Evolutionary conservation across 2,888 invertebrate genomes (phyloP), one percentile per base, ranked within the genome.

Genomic region (Lepidonotus clava): DNA sequence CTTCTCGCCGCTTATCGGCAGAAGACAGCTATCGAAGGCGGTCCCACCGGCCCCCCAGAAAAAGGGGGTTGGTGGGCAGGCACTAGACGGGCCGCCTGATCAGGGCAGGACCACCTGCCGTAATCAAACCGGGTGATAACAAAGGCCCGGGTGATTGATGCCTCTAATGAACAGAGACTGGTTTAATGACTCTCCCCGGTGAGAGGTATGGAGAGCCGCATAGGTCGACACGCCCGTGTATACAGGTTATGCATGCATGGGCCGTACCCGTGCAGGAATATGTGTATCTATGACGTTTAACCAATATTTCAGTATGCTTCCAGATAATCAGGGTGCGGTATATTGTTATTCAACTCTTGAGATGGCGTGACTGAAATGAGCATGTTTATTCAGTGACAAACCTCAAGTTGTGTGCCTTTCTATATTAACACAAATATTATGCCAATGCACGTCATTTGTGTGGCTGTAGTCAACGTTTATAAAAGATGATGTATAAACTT

Each of bases 401-500:
- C 71, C 71, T 71, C 71, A 71, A 71, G 71, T 71, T 71, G 71
- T 71, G 71, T 71, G 71, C 71, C 71, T 71, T 71, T 71, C 71
- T 71, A 71, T 71, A 71, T 71, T 38, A 71, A 71, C 71, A 71
- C n/a, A n/a, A n/a, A n/a, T n/a, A n/a, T n/a, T n/a, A n/a, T n/a
- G n/a, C n/a, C n/a, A n/a, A n/a, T n/a, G n/a, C n/a, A n/a, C n/a
- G n/a, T 71, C 32, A 71, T 34, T 71, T 71, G 71, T 71, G 71
- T 71, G 71, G 38, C 34, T 34, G 71, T 71, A 71, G 71, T 71
- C 71, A 71, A 71, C 71, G n/a, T n/a, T n/a, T n/a, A n/a, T n/a
- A n/a, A n/a, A n/a, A n/a, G 71, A 71, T 34, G 71, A 21, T 34
- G 34, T 38, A 71, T 71, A 21, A 71, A 34, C 71, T 71, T 71